Percentiles rank a stretch among this genome's conserved stretches.
These are phyloP conservation scores for Phaethornis superciliosus DNA, from an alignment of 2,113 vertebrate genomes.

Conservation along the genomic window DNA sequence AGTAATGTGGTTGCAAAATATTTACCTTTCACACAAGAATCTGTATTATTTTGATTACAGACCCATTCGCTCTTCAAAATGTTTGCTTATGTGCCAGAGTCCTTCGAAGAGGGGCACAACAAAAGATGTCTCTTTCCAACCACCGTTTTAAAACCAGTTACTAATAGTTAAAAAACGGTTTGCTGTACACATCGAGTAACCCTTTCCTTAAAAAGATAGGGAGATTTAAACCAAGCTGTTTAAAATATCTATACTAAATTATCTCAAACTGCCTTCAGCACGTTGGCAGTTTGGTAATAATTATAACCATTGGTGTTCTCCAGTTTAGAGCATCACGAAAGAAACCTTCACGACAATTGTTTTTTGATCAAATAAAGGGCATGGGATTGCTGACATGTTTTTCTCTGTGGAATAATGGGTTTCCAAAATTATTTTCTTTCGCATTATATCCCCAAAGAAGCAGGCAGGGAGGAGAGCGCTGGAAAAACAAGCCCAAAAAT, in stretches of 20 bases:
- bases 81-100: slow-evolving; percentile 34
- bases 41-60: slow-evolving; percentile 63
- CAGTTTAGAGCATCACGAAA: background rate
- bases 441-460: slow-evolving; percentile 37
- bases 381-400: slow-evolving; percentile 41
- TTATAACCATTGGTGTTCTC: background rate
- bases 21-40: slow-evolving; percentile 65
- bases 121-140: background rate
- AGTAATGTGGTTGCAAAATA: slow-evolving; percentile 60
- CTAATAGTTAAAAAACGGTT: background rate
- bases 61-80: slow-evolving; percentile 32
- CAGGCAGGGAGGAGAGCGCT: background rate
- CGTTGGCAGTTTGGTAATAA: slow-evolving; percentile 3
- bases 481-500: slow-evolving; percentile 77
- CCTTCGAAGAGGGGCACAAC: background rate
- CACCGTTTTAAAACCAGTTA: background rate
- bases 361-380: slow-evolving; percentile 36
- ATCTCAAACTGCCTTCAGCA: background rate
- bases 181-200: background rate
- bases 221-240: background rate
- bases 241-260: background rate
- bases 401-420: slow-evolving; percentile 24
- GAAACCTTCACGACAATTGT: background rate
- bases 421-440: slow-evolving; percentile 64
- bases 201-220: background rate